These are phyloP conservation scores for Nipponia nippon DNA, from an alignment of 2,113 vertebrate species.

Conservation along the genomic window DNA sequence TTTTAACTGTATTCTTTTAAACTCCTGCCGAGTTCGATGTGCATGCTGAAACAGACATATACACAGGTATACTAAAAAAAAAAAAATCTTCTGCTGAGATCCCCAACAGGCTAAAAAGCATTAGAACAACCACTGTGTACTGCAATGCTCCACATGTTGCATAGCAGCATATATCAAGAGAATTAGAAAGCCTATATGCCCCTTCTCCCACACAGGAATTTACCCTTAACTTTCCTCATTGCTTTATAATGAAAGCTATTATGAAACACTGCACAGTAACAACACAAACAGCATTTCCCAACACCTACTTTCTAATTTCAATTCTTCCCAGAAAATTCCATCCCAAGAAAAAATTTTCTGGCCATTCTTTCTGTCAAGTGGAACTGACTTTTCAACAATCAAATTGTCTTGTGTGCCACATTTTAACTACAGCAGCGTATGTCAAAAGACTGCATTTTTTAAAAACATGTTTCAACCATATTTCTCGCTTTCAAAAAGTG, in stretches of 20 bases:
- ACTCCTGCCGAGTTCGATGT: not conserved
- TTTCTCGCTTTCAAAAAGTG: not conserved
- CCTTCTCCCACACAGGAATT: constrained; percentile 58
- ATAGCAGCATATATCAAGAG: not conserved
- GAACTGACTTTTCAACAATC: not conserved
- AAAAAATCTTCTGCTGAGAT: not conserved
- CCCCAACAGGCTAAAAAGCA: not conserved
- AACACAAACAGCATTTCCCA: constrained; percentile 42
- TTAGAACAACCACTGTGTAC: not conserved
- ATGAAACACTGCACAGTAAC: constrained; percentile 27
- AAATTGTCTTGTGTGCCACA: not conserved
- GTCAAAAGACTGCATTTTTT: not conserved
- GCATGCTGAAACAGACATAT: not conserved
- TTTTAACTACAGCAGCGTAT: not conserved
- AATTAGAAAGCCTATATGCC: not conserved
- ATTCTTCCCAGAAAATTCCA: constrained; percentile 37
- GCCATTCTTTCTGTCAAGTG: not conserved
- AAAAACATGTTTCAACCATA: not conserved
- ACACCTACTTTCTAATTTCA: constrained; percentile 50
- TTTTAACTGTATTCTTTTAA: not conserved
- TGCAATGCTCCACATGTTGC: not conserved
- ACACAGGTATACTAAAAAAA: not conserved
- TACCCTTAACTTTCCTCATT: constrained; percentile 10
- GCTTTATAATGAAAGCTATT: constrained; percentile 50
- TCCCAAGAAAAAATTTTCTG: not conserved